Conservation (phyloP, 2,113 vertebrate genomes). For the Gymnobelideus leadbeateri region DNA sequence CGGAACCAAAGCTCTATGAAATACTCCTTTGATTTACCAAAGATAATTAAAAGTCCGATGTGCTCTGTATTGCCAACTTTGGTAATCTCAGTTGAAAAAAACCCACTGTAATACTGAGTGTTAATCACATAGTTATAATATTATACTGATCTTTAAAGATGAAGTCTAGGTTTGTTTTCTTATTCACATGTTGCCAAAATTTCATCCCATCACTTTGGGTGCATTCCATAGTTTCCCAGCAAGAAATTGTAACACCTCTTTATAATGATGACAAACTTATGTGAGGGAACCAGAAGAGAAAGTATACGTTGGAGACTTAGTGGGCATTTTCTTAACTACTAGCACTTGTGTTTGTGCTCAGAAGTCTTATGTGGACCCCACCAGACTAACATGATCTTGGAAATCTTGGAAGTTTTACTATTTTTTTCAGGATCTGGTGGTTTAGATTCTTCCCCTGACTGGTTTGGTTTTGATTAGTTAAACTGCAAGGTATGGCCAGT, state of each 20-base stretch:
- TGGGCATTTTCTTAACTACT: background rate
- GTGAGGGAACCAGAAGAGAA: background rate
- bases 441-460: background rate
- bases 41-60: background rate
- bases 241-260: background rate
- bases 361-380: background rate
- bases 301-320: background rate
- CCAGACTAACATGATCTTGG: background rate
- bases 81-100: background rate
- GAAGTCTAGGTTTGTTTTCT: background rate
- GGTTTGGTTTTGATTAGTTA: background rate
- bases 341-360: background rate
- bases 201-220: background rate
- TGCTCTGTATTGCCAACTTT: background rate
- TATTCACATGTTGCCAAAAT: background rate
- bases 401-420: background rate
- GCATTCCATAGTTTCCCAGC: background rate
- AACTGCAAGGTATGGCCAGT: background rate
- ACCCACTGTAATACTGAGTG: background rate
- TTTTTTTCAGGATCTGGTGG: background rate
- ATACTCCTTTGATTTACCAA: background rate
- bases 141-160: background rate
- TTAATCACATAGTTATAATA: background rate
- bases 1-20: constrained; percentile 13
- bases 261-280: background rate